phyloP scores from a whole-genome alignment of 2,888 invertebrate genomes.

The Heteromyza rotundicornis region DNA sequence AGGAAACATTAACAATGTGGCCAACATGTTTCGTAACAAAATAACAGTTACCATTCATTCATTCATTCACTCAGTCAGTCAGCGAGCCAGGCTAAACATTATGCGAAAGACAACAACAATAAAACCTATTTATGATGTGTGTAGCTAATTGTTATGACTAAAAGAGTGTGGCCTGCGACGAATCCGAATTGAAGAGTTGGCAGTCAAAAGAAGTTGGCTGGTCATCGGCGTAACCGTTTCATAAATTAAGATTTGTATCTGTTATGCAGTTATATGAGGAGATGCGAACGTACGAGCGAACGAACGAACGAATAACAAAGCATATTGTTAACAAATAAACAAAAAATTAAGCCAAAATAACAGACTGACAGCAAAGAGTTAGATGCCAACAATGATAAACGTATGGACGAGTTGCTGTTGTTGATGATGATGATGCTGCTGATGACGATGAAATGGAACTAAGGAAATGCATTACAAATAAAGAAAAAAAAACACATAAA shows the following conservation, averaged over 20 bases:
- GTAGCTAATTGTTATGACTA: slow-evolving; percentile 38
- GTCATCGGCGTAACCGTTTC: slow-evolving; percentile 12
- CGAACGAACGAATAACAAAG: not conserved
- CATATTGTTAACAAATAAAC: slow-evolving; percentile 12
- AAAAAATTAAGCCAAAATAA: slow-evolving; percentile 11
- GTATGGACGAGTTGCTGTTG: too few species aligned
- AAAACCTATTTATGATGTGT: slow-evolving; percentile 26
- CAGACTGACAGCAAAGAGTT: too few species aligned
- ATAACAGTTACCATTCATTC: slow-evolving; percentile 29
- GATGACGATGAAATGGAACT: not conserved
- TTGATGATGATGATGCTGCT: too few species aligned
- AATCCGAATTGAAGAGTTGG: slow-evolving; percentile 9
- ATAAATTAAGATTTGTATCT: slow-evolving; percentile 18
- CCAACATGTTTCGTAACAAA: slow-evolving; percentile 47
- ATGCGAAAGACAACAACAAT: slow-evolving; percentile 14
- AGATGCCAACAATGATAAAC: too few species aligned
- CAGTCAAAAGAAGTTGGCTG: not conserved
- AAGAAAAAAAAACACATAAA: slow-evolving; percentile 19
- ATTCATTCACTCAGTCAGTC: too few species aligned
- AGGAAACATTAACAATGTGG: slow-evolving; percentile 12
- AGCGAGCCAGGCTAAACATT: too few species aligned
- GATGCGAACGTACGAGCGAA: too few species aligned
- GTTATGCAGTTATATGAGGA: slow-evolving; percentile 10
- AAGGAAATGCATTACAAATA: slow-evolving; percentile 47
- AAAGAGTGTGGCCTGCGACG: slow-evolving; percentile 1